These are phyloP conservation scores for Neoseiulus cucumeris DNA, from an alignment of 1,140 invertebrate species.

Conservation along the genomic window DNA sequence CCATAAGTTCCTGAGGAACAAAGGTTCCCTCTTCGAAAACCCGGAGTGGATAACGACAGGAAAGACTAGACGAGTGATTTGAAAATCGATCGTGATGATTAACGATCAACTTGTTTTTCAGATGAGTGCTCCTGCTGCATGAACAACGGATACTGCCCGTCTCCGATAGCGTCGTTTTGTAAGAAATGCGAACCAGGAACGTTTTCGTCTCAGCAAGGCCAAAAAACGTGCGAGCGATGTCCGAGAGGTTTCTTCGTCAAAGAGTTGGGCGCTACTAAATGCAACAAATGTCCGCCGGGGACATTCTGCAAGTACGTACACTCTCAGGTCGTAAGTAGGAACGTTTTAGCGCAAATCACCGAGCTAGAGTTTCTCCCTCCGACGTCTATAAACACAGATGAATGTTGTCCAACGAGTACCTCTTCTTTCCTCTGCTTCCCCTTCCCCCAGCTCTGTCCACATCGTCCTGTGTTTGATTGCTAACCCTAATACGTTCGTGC, in stretches of 20 bases:
- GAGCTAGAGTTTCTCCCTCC: no score
- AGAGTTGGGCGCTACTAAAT: not conserved
- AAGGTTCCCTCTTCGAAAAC: no score
- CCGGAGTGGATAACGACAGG: no score
- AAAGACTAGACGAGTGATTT: no score
- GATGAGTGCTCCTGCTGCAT: slow-evolving; percentile 2
- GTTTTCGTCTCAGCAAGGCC: not conserved
- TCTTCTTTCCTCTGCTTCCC: no score
- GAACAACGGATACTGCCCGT: not conserved
- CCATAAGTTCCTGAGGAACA: no score
- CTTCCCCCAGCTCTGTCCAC: no score
- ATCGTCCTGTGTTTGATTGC: no score
- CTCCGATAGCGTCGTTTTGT: not conserved
- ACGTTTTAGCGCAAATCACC: no score
- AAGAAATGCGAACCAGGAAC: not conserved
- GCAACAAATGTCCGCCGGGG: not conserved
- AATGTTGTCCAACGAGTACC: no score
- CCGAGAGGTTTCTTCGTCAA: not conserved
- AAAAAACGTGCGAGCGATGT: not conserved
- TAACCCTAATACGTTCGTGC: no score
- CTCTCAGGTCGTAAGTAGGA: not conserved
- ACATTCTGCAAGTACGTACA: slow-evolving; percentile 1
- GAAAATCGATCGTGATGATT: not conserved
- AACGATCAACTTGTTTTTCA: not conserved
- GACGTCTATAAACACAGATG: no score